phyloP scores from a whole-genome alignment of 1,140 invertebrate genomes.

The Aphidius ervi region DNA sequence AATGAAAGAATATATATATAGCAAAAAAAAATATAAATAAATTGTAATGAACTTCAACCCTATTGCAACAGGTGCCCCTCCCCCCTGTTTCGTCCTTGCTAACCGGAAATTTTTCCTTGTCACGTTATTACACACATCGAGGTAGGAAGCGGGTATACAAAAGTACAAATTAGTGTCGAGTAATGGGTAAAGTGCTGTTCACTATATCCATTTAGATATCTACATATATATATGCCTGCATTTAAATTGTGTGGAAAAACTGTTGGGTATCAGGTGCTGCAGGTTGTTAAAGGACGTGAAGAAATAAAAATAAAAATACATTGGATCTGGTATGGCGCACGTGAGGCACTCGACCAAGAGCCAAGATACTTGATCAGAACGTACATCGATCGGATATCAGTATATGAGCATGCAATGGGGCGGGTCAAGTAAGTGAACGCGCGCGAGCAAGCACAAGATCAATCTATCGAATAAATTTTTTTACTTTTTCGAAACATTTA shows the following conservation, averaged over 20 bases:
- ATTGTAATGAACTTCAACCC: not conserved
- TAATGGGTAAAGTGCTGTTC: not conserved
- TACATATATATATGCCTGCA: slow-evolving; percentile 11
- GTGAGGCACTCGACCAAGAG: slow-evolving; percentile 26
- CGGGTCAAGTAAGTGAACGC: slow-evolving; percentile 19
- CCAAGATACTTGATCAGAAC: slow-evolving; percentile 27
- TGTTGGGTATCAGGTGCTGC: slow-evolving; percentile 38
- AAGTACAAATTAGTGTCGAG: slow-evolving; percentile 33
- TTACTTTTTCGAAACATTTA: not conserved
- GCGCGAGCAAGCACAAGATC: slow-evolving; percentile 24
- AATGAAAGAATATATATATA: no score
- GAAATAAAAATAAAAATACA: slow-evolving; percentile 6
- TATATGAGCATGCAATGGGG: slow-evolving; percentile 34
- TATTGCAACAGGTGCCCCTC: slow-evolving; percentile 26
- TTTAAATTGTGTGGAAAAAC: slow-evolving; percentile 33
- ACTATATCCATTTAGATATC: slow-evolving; percentile 1
- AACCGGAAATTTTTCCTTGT: slow-evolving; percentile 42
- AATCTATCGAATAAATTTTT: slow-evolving; percentile 38
- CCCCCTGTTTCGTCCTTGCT: slow-evolving; percentile 19
- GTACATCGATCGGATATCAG: slow-evolving; percentile 36
- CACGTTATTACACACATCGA: slow-evolving; percentile 32
- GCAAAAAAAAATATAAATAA: no score
- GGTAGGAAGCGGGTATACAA: slow-evolving; percentile 30
- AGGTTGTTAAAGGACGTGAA: slow-evolving; percentile 14
- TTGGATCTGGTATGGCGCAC: slow-evolving; percentile 24